Evolutionary conservation across 2,113 vertebrate genomes (phyloP), one percentile per base, ranked within the genome.

Genomic region (Meleagris gallopavo): DNA sequence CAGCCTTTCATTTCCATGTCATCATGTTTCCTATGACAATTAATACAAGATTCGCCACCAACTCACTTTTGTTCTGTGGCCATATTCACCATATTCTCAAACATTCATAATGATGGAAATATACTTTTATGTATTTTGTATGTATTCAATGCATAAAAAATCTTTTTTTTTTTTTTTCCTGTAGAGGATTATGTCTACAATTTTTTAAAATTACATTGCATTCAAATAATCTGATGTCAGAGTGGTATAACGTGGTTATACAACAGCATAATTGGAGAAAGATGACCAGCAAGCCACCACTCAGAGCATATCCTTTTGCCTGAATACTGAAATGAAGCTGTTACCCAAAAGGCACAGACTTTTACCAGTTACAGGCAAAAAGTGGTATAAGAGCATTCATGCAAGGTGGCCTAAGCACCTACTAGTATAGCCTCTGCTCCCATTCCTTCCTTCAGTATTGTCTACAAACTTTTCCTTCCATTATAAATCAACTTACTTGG

Each of bases 1-100:
- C 25, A 91, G 40, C 36, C 83, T 88, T 94, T 45, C 40, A 54
- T 77, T 94, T 95, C 50, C 46, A 71, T 83, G 36, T 94, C 72
- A 65, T 75, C 43, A 14, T 41, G 10, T 64, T 91, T 83, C 30
- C 79, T 61, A 48, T 48, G 76, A 88, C 92, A 94, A 85, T 80
- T 67, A 87, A 86, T 91, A 67, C 13, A 81, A 83, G 88, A 83
- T 50, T 86, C 41, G 74, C 40, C 75, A 38, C 20, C 58, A 58
- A 61, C 12, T 21, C 13, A 34, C 30, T 88, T 93, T 83, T 95
- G 80, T 91, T 34, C 86, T 81, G 38, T 43, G 75, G 3, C 74
- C 48, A 24, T 50, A 46, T 46, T 46, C 46, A 48, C n/a, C 45
- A 64, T 58, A 48, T 77, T 92, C 34, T 87, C 41, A 82, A 62